phyloP scores from a whole-genome alignment of 2,797 vertebrate species.

The Gallinago stenura region DNA sequence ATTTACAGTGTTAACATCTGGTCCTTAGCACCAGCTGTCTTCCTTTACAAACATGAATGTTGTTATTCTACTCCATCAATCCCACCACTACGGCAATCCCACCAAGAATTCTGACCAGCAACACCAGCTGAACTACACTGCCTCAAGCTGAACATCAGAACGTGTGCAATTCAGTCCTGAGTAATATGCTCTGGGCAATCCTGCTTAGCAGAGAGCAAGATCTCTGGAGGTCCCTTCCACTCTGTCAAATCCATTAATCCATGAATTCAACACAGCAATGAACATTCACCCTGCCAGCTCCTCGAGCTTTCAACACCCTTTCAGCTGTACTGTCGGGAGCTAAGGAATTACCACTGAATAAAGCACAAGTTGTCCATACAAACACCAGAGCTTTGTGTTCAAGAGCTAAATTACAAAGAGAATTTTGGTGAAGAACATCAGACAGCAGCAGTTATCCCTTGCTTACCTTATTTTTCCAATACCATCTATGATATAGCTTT shows the following conservation, averaged over 20 bases:
- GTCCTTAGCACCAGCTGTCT: background rate
- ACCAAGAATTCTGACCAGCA: background rate
- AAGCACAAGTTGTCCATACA: background rate
- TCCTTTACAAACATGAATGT: background rate
- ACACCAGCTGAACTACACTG: background rate
- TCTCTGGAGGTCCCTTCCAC: no score
- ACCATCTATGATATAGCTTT: background rate
- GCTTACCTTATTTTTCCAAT: background rate
- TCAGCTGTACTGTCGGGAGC: background rate
- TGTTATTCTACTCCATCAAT: background rate
- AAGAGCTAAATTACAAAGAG: background rate
- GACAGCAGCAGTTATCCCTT: background rate
- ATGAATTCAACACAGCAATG: background rate
- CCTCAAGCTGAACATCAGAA: background rate
- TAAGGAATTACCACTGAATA: slow-evolving; percentile 5
- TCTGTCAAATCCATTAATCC: no score
- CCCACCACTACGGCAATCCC: background rate
- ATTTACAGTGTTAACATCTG: background rate
- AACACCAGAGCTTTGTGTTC: background rate
- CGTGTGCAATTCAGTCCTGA: background rate
- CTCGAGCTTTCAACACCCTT: background rate
- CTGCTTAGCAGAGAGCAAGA: no score
- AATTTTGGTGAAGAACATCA: background rate
- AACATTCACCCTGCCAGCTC: background rate
- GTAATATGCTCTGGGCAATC: no score